Conservation (phyloP, 2,113 vertebrate species). For the Antechinus flavipes region DNA sequence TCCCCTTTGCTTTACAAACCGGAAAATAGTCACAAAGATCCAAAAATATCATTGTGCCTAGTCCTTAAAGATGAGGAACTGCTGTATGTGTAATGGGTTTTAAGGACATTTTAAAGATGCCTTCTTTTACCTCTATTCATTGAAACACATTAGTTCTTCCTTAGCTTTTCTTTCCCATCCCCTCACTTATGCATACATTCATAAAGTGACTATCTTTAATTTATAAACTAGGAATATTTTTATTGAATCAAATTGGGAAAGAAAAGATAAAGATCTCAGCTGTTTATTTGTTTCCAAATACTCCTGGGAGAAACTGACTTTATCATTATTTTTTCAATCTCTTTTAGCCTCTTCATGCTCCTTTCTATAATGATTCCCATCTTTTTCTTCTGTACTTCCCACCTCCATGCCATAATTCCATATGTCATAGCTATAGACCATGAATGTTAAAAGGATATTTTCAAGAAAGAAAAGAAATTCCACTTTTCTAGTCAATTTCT, state of each 20-base stretch:
- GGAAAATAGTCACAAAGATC: neutral
- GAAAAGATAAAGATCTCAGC: neutral
- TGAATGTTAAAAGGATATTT: conserved; percentile 33
- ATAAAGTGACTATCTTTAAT: neutral
- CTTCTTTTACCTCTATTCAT: neutral
- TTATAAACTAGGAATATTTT: neutral
- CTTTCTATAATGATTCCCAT: neutral
- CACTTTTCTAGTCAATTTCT: neutral
- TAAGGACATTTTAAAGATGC: neutral
- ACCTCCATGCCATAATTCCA: neutral
- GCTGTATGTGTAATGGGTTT: neutral
- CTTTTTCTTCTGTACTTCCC: neutral
- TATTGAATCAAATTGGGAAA: neutral
- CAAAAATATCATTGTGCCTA: neutral
- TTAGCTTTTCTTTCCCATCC: neutral
- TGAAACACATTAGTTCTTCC: neutral
- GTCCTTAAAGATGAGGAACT: neutral
- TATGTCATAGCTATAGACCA: neutral
- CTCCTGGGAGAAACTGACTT: neutral
- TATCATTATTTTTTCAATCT: neutral
- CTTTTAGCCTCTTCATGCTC: neutral
- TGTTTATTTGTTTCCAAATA: neutral
- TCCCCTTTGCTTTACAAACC: neutral
- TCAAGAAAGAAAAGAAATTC: conserved; percentile 29
- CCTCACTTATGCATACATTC: neutral